Conservation (phyloP, 2,113 vertebrate species). For the Menidia beryllina region DNA sequence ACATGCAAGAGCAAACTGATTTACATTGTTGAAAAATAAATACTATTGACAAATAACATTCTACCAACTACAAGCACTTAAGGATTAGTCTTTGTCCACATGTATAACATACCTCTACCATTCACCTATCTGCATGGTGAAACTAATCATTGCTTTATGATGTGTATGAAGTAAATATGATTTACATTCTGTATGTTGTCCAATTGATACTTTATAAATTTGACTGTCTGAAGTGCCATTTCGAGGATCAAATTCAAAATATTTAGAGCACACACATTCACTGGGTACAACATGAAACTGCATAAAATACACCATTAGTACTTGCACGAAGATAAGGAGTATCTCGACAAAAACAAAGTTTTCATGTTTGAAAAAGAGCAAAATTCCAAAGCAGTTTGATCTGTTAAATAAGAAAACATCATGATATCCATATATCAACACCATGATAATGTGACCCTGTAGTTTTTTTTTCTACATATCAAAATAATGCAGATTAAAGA, state of each 20-base stretch:
- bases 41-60: slow-evolving; percentile 82
- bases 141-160: slow-evolving; percentile 26
- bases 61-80: slow-evolving; percentile 69
- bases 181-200: slow-evolving; percentile 32
- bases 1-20: slow-evolving; percentile 65
- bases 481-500: slow-evolving; percentile 1
- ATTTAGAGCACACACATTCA: slow-evolving; percentile 28
- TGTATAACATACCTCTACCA: slow-evolving; percentile 43
- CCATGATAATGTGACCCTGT: not conserved
- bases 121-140: slow-evolving; percentile 18
- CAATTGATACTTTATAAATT: slow-evolving; percentile 11
- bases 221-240: slow-evolving; percentile 56
- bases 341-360: not conserved
- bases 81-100: slow-evolving; percentile 60
- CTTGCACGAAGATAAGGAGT: not conserved
- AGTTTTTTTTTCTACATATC: slow-evolving; percentile 5
- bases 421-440: not conserved
- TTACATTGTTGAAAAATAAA: slow-evolving; percentile 83
- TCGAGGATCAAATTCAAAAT: slow-evolving; percentile 20
- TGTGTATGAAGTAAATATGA: slow-evolving; percentile 30
- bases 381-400: not conserved
- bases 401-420: not conserved
- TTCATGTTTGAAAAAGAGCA: not conserved
- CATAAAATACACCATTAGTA: slow-evolving; percentile 26
- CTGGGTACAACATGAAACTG: slow-evolving; percentile 22